A percentile compares a stretch with the other conserved stretches of the same genome.
These are phyloP conservation scores for Cygnus atratus DNA, from an alignment of 2,113 vertebrate genomes.

Conservation along the genomic window DNA sequence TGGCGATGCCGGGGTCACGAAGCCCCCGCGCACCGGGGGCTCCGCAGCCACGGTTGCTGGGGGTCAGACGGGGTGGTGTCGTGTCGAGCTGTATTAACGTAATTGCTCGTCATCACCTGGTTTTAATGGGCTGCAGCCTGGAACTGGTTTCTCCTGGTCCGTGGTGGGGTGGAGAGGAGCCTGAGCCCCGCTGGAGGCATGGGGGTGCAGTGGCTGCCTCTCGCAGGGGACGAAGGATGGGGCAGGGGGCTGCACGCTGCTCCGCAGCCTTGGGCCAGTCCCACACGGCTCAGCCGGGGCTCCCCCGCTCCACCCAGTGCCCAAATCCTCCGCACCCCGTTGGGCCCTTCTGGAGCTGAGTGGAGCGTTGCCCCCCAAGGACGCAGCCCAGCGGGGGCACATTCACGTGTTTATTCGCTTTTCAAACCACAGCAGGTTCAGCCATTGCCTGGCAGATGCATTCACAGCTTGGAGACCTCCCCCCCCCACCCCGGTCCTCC, in stretches of 20 bases:
- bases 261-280: background rate
- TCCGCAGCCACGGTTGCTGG: background rate
- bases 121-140: background rate
- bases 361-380: too few relatives aligned
- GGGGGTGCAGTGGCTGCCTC: fast-evolving
- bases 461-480: background rate
- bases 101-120: background rate
- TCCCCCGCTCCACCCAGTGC: fast-evolving
- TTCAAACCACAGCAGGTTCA: background rate
- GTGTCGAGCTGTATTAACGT: fast-evolving
- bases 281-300: too few relatives aligned
- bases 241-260: background rate
- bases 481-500: background rate
- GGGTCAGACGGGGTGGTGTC: background rate
- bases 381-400: background rate
- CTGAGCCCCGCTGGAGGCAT: fast-evolving
- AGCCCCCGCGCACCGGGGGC: background rate
- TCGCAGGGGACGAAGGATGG: background rate
- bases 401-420: slow-evolving; percentile 28
- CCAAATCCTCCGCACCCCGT: background rate
- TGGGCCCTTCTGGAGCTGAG: too few relatives aligned
- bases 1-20: fast-evolving
- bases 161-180: background rate
- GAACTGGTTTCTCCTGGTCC: background rate
- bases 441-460: background rate